Base-by-base conservation (phyloP, 2,888 invertebrate species). In the Willowsia nigromaculata region DNA sequence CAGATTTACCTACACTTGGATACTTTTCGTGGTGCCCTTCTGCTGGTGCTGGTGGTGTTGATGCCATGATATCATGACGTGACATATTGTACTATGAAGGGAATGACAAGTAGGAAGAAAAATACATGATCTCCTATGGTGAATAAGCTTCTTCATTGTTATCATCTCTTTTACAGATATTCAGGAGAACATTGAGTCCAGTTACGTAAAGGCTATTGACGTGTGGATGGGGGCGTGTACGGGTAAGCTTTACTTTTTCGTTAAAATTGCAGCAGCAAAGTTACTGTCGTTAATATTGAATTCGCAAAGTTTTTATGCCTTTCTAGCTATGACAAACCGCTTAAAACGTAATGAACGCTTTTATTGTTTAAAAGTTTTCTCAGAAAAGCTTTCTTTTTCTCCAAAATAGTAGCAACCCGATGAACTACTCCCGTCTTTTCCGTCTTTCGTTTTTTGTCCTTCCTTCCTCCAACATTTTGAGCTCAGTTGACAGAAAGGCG, bases 171-270 rank as follows among this genome's bases (percentile, higher is more conserved):
- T 59, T 89, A 27, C 92, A 94, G 94, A 94, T 80, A 94, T 94
- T 50, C 94, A 94, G 90, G 94, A 93, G 40, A 94, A 94, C 22
- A 92, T 94, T 0, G 94, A 94, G 92, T 94, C 94, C 71, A 94
- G 94, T 89, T 94, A 90, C 30, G 90, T 90, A 15, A 90, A 90
- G 22, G 90, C 90, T 15, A 88, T 90, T 43, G 93, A 94, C 89
- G 93, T 94, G 0, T 94, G 94, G 94, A 93, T 94, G 93, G 94
- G 94, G 15, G 93, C 93, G 18, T 94, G 94, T 86, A 93, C 93
- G 27, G 93, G 92, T 92, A 83, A 82, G 89, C 15, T 59, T 47
- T 47, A 37, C 9, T 37, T 37, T 37, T 9, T 68, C 5, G 18
- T 9, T 30, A n/a, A 15, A 30, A 76, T 76, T 62, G 15, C 9